Conservation (phyloP, 2,888 invertebrate species). For the Tuta absoluta region DNA sequence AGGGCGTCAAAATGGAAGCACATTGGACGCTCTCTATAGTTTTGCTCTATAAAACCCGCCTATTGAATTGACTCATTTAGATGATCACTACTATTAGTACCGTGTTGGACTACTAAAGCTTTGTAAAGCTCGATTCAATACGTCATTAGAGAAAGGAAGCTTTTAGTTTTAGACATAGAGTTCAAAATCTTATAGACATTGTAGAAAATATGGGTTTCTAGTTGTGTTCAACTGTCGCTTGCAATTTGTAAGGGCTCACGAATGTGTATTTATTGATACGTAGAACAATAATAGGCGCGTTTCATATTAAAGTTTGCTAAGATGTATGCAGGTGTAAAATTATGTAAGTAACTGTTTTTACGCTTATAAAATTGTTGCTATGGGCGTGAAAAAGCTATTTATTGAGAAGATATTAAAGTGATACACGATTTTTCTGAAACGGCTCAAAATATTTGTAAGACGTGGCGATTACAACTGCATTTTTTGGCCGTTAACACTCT, state of each 20-base stretch:
- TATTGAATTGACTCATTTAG: slow-evolving; percentile 23
- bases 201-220: background rate
- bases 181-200: background rate
- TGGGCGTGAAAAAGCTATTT: too few relatives aligned
- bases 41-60: background rate
- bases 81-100: slow-evolving; percentile 21
- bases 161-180: background rate
- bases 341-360: too few relatives aligned
- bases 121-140: background rate
- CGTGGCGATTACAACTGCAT: too few relatives aligned
- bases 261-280: background rate
- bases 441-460: too few relatives aligned
- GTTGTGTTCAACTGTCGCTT: background rate
- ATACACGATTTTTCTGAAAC: too few relatives aligned
- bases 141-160: background rate
- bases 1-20: background rate
- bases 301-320: background rate
- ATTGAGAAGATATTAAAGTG: too few relatives aligned
- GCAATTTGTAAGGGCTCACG: background rate
- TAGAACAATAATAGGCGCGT: background rate
- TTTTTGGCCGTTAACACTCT: too few relatives aligned
- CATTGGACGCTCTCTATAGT: slow-evolving; percentile 1
- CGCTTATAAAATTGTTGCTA: too few relatives aligned
- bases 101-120: slow-evolving; percentile 6
- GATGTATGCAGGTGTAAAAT: too few relatives aligned